Evolutionary conservation across 53 echinoderm and acorn worm species (phyloP).

Genomic region (Echinarachnius parma): DNA sequence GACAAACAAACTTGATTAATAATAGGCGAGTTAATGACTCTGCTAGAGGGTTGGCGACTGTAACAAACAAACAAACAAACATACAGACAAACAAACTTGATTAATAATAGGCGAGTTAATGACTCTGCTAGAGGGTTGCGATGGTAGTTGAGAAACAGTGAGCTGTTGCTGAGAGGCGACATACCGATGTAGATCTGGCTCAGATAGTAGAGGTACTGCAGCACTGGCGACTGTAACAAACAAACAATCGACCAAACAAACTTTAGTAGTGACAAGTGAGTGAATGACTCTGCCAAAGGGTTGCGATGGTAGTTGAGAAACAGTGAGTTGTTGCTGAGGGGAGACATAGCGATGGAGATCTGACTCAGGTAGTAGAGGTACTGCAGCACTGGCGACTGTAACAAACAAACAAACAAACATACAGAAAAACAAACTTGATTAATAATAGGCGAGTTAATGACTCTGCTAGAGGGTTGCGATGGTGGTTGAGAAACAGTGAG

Average conservation of each 20-base stretch:
- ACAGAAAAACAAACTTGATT: background rate
- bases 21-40: too few relatives aligned
- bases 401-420: background rate
- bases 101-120: too few relatives aligned
- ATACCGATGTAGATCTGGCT: background rate
- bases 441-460: too few relatives aligned
- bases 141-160: conserved; percentile 90
- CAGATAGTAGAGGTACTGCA: conserved; percentile 94
- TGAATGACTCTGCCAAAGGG: conserved; percentile 77
- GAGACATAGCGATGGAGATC: conserved; percentile 97
- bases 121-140: conserved; percentile 97
- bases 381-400: conserved; percentile 84
- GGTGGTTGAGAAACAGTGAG: too few relatives aligned
- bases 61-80: too few relatives aligned
- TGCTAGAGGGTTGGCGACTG: too few relatives aligned
- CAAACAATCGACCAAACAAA: too few relatives aligned
- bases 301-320: conserved; percentile 84
- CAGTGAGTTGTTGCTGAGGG: conserved; percentile 87
- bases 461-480: too few relatives aligned
- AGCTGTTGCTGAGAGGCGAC: conserved; percentile 70
- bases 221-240: conserved; percentile 76
- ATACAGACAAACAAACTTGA: too few relatives aligned
- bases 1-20: too few relatives aligned
- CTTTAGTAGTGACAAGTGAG: too few relatives aligned
- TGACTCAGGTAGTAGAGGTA: conserved; percentile 90